phyloP scores from a whole-genome alignment of 2,888 invertebrate species.

The Thymelicus acteon region DNA sequence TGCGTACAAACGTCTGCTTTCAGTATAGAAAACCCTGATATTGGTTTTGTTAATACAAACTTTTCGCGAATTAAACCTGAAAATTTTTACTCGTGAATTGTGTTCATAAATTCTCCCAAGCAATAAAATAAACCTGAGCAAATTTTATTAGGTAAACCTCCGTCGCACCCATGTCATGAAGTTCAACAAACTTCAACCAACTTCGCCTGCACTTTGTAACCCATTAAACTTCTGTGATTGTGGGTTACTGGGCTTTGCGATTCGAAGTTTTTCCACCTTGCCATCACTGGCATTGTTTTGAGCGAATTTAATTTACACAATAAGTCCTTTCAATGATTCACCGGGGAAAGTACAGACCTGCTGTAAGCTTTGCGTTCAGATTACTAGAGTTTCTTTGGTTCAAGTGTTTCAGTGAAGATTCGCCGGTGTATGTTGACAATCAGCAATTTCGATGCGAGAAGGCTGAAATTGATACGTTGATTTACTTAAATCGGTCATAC shows the following conservation, averaged over 20 bases:
- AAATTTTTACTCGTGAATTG: background rate
- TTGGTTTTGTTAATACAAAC: too few relatives aligned
- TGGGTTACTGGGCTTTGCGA: background rate
- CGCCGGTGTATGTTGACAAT: too few relatives aligned
- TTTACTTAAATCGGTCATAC: too few relatives aligned
- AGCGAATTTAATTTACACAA: background rate
- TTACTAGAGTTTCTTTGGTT: too few relatives aligned
- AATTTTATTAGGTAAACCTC: constrained; percentile 25
- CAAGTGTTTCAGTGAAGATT: too few relatives aligned
- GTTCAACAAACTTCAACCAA: constrained; percentile 19
- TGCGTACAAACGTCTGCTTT: too few relatives aligned
- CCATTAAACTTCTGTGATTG: constrained; percentile 25
- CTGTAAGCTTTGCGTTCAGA: too few relatives aligned
- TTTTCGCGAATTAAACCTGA: background rate
- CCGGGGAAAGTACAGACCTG: too few relatives aligned
- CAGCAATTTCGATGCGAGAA: too few relatives aligned
- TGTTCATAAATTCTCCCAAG: background rate
- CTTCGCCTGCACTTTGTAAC: constrained; percentile 23
- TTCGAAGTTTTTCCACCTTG: background rate
- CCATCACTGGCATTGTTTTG: background rate
- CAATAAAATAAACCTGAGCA: constrained; percentile 24
- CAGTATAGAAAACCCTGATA: too few relatives aligned
- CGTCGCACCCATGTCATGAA: constrained; percentile 23
- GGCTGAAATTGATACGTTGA: too few relatives aligned
- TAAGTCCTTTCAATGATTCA: too few relatives aligned